Base-by-base conservation (phyloP, 2,888 invertebrate species). In the Parthenolecanium corni region DNA sequence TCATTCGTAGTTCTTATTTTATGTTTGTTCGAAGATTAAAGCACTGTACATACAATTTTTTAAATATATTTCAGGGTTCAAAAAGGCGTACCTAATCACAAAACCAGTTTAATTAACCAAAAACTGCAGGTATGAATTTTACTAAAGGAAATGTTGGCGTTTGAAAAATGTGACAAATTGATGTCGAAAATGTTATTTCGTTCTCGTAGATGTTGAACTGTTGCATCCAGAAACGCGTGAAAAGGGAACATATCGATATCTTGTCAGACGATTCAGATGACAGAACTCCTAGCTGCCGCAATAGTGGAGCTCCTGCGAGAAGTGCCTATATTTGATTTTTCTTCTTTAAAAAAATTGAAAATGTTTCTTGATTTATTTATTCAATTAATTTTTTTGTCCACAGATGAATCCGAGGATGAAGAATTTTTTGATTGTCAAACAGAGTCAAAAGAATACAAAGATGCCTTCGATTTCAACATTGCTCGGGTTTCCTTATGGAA, bases 91-190 rank as follows among this genome's bases (percentile, higher is more conserved):
- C 95, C 95, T 0, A 92, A 94, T 73, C 83, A 88, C 46, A 83
- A 89, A 64, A 87, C 89, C 6, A 93, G 94, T 72, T 78, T 96
- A 47, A 78, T 98, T 14, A 89, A 96, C 75, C 95, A 98, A 75
- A 97, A 97, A 73, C 79, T 98, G 46, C 94, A 93, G 76, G 78
- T 84, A 79, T 79, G 80, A 64, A 74, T 74, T 67, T 20, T 21
- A 20, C 18, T 73, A 71, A 61, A 65, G 63, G 38, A 64, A 70
- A 31, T 31, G 4, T 31, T 31, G 31, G 9, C 9, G 4, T 4
- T 16, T 9, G 3, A 3, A 42, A 4, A 42, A 16, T 42, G 4
- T 14, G 4, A 42, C 44, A 9, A 4, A 42, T 42, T 14, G 4
- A 49, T 5, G 3, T 42, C 14, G 14, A 14, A 42, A 4, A 14